These are phyloP conservation scores for Zingel zingel DNA, from an alignment of 2,113 vertebrate genomes.

Conservation along the genomic window DNA sequence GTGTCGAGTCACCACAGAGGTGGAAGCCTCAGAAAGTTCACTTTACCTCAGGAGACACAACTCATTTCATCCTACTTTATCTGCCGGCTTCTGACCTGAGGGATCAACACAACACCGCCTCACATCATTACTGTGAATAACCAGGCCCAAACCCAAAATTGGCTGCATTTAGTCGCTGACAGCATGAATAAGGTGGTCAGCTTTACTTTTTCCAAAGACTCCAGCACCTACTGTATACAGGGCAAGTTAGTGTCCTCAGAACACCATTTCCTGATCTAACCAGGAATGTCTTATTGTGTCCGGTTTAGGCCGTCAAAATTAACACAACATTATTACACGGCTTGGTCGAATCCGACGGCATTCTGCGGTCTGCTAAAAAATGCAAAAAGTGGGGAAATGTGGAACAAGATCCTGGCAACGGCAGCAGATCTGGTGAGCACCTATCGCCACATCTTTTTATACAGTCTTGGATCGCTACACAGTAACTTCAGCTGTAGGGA, in stretches of 20 bases:
- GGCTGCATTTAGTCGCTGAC: background rate
- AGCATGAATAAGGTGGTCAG: slow-evolving; percentile 4
- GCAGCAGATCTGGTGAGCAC: no score
- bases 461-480: no score
- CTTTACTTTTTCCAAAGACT: slow-evolving; percentile 25
- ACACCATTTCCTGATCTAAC: slow-evolving; percentile 58
- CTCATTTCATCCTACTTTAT: slow-evolving; percentile 11
- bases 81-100: slow-evolving; percentile 12
- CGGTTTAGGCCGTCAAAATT: no score
- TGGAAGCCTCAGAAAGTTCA: slow-evolving; percentile 34
- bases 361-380: no score
- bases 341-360: no score
- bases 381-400: no score
- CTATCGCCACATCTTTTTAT: no score
- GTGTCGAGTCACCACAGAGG: slow-evolving; percentile 29
- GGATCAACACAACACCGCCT: slow-evolving; percentile 16
- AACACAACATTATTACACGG: no score
- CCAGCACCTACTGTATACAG: background rate
- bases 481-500: no score
- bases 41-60: slow-evolving; percentile 36
- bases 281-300: slow-evolving; percentile 41
- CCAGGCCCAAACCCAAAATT: background rate
- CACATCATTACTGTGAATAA: slow-evolving; percentile 40
- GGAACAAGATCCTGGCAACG: no score
- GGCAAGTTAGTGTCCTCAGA: slow-evolving; percentile 17